Percentiles rank a stretch among this genome's conserved stretches.
Conservation (phyloP, 2,113 vertebrate species). For the Columba janthina region DNA sequence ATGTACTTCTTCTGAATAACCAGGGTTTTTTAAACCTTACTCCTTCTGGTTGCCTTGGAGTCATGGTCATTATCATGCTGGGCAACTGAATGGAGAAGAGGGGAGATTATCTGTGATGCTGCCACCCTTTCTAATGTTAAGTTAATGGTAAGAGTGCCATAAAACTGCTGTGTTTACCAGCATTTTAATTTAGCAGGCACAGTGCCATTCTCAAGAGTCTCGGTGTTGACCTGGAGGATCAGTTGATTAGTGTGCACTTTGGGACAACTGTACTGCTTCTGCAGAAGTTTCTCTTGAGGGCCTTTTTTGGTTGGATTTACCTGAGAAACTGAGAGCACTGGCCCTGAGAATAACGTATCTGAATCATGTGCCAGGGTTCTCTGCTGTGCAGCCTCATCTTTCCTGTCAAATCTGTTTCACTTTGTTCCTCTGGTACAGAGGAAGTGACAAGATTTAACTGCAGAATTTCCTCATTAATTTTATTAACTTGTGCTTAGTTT, state of each 20-base stretch:
- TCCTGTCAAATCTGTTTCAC: not conserved
- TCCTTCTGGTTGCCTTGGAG: not conserved
- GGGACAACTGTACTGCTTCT: not conserved
- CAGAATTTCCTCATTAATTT: not conserved
- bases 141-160: not conserved
- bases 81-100: not conserved
- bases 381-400: not conserved
- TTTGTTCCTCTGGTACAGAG: not conserved
- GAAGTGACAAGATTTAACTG: not conserved
- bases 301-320: not conserved
- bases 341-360: not conserved
- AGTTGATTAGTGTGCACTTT: not conserved
- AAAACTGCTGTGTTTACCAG: not conserved
- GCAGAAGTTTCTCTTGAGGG: not conserved
- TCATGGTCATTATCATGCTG: not conserved
- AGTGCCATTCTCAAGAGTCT: not conserved
- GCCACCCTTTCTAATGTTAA: not conserved
- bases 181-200: not conserved
- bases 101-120: not conserved
- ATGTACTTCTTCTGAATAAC: not conserved
- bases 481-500: not conserved
- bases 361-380: not conserved
- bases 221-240: not conserved
- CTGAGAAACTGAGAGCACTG: not conserved
- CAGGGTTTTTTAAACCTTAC: not conserved